Conservation (phyloP, 2,888 invertebrate species). For the Matsumyia berberina region DNA sequence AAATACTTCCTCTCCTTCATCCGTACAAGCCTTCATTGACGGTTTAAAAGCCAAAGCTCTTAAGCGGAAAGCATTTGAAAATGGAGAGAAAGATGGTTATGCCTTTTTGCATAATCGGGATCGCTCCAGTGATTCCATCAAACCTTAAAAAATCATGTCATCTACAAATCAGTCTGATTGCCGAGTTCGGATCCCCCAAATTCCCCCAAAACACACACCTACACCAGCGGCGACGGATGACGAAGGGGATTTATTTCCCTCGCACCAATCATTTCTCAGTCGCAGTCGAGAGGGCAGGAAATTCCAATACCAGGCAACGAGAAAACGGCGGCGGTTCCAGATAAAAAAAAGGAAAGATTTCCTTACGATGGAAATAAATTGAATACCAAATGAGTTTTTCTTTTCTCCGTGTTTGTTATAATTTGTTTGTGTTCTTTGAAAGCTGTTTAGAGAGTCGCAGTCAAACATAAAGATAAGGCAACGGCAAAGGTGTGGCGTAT, state of each 20-base stretch:
- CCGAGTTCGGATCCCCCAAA: slow-evolving; percentile 37
- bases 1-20: neutral
- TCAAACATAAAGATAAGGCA: slow-evolving; percentile 57
- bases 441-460: slow-evolving; percentile 58
- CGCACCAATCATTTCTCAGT: neutral
- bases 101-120: slow-evolving; percentile 39
- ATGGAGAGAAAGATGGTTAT: slow-evolving; percentile 15
- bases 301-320: slow-evolving; percentile 21
- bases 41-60: slow-evolving; percentile 35
- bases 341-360: slow-evolving; percentile 33
- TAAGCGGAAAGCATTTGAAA: slow-evolving; percentile 17
- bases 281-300: neutral
- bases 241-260: slow-evolving; percentile 28
- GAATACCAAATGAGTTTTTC: slow-evolving; percentile 64
- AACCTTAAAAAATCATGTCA: slow-evolving; percentile 61
- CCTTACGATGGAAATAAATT: slow-evolving; percentile 62
- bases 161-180: slow-evolving; percentile 63
- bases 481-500: slow-evolving; percentile 15
- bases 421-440: slow-evolving; percentile 65
- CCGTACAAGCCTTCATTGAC: neutral
- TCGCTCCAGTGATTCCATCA: slow-evolving; percentile 59
- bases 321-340: slow-evolving; percentile 17
- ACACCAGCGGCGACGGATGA: neutral
- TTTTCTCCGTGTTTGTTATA: slow-evolving; percentile 54
- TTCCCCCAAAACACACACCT: slow-evolving; percentile 1